phyloP scores from a whole-genome alignment of 2,797 vertebrate genomes.

The Ibycter americanus region DNA sequence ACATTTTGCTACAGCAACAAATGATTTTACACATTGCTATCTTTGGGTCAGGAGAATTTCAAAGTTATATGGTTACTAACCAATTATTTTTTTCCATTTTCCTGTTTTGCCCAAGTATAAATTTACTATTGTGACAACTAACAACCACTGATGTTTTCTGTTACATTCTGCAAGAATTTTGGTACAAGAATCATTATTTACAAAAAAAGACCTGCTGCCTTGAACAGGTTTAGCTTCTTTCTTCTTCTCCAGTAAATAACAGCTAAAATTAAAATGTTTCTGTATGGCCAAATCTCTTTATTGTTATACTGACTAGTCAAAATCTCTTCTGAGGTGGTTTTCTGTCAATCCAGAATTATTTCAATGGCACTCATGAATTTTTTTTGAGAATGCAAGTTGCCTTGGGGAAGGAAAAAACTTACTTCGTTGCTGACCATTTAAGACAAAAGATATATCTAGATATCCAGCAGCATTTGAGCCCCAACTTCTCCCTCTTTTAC shows the following conservation, averaged over 20 bases:
- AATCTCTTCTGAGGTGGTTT: neutral
- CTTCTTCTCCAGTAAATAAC: neutral
- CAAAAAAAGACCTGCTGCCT: neutral
- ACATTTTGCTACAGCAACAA: slow-evolving; percentile 20
- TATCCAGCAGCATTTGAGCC: neutral
- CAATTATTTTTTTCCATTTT: neutral
- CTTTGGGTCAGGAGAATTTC: neutral
- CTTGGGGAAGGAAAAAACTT: neutral
- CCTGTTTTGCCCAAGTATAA: neutral
- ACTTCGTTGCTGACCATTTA: neutral
- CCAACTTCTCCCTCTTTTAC: neutral
- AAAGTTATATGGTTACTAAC: neutral
- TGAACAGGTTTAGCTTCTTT: neutral
- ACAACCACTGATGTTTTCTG: neutral
- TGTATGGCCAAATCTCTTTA: neutral
- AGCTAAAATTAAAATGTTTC: neutral
- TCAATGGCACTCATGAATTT: neutral
- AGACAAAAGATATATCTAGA: neutral
- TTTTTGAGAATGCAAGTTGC: neutral
- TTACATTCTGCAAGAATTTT: neutral
- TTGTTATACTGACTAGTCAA: neutral
- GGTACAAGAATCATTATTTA: neutral
- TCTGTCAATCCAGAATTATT: neutral
- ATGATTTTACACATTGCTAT: neutral
- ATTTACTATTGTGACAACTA: neutral